A percentile compares a stretch with the other conserved stretches of the same genome.
phyloP scores from a whole-genome alignment of 2,888 invertebrate genomes.

The Chalcis sispes region DNA sequence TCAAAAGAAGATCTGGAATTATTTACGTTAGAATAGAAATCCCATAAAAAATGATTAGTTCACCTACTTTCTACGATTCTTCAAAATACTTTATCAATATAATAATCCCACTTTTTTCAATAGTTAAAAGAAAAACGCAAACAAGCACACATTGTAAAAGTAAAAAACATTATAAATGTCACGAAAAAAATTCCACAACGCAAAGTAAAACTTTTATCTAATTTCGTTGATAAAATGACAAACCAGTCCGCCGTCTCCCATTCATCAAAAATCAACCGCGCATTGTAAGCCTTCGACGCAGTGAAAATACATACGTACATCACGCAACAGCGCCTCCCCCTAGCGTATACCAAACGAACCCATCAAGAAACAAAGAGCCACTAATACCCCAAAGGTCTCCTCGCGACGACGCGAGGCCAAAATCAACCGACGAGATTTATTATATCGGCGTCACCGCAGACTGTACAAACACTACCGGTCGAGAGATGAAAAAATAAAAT shows the following conservation, averaged over 20 bases:
- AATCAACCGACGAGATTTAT: slow-evolving; percentile 21
- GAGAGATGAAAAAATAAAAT: no score
- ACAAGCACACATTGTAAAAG: no score
- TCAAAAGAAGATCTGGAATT: no score
- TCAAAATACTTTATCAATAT: no score
- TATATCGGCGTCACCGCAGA: slow-evolving; percentile 52
- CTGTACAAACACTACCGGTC: slow-evolving; percentile 22
- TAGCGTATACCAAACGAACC: not conserved
- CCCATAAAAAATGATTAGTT: no score
- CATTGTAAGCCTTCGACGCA: slow-evolving; percentile 30
- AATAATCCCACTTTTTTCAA: no score
- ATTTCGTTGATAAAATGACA: not conserved
- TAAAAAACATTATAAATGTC: no score
- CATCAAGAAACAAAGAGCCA: slow-evolving; percentile 55
- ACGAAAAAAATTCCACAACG: no score
- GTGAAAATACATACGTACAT: not conserved
- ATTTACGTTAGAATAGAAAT: no score
- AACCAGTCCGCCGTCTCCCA: not conserved
- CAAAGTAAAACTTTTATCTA: not conserved
- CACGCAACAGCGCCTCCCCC: not conserved
- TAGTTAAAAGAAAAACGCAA: no score
- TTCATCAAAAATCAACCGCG: slow-evolving; percentile 36
- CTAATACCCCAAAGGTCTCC: slow-evolving; percentile 42
- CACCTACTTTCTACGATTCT: no score
- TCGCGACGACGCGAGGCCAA: slow-evolving; percentile 9